phyloP scores from a whole-genome alignment of 1,140 invertebrate genomes.

The Pachyrhynchus sulphureomaculatus region DNA sequence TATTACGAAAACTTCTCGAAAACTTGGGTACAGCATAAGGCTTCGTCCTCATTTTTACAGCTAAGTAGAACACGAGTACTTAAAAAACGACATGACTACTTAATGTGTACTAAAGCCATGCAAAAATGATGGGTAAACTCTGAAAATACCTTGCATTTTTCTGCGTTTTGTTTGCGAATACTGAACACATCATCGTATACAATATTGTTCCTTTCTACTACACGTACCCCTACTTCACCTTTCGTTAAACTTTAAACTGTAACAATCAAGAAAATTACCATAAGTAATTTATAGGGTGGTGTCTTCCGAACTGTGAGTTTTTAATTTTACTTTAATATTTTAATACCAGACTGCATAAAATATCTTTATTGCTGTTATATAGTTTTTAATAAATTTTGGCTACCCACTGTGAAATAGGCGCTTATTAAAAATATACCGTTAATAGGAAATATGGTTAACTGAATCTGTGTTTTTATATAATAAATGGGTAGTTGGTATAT shows the following conservation, averaged over 20 bases:
- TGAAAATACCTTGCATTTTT: no score
- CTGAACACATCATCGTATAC: no score
- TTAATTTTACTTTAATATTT: constrained; percentile 6
- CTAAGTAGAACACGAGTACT: no score
- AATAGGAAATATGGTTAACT: not conserved
- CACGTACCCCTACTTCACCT: not conserved
- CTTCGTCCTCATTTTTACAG: no score
- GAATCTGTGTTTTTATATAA: no score
- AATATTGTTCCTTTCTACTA: not conserved
- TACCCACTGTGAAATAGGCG: constrained; percentile 9
- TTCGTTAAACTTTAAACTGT: not conserved
- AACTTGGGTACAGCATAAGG: no score
- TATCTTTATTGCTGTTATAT: constrained; percentile 5
- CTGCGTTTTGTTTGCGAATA: no score
- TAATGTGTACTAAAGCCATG: no score
- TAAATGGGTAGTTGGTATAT: no score
- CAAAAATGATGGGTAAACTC: no score
- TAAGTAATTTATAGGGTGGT: constrained; percentile 13
- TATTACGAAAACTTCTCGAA: no score
- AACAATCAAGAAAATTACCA: constrained; percentile 5
- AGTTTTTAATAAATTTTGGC: constrained; percentile 3
- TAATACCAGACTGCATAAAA: constrained; percentile 1
- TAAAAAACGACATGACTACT: no score
- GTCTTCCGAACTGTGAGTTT: constrained; percentile 9
- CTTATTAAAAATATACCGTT: constrained; percentile 5